Conservation (phyloP, 2,797 vertebrate species). For the Rhinogobio ventralis region DNA sequence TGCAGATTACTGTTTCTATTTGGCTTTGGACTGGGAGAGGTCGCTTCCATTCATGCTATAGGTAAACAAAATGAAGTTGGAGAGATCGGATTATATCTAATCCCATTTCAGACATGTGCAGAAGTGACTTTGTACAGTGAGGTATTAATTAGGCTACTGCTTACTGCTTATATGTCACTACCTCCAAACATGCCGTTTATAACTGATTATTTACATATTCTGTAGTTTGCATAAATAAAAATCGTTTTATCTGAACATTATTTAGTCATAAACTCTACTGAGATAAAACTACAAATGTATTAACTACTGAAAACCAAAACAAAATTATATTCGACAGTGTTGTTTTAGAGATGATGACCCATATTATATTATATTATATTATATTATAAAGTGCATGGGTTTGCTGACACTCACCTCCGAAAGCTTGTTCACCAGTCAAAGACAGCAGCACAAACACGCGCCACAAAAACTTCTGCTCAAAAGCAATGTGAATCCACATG, state of each 20-base stretch:
- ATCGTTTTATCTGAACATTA: neutral
- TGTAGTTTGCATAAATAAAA: neutral
- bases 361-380: neutral
- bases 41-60: neutral
- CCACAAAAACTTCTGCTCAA: conserved; percentile 56
- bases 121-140: conserved; percentile 41
- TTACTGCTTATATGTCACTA: neutral
- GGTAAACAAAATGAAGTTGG: conserved; percentile 37
- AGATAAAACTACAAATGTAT: neutral
- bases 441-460: conserved; percentile 67
- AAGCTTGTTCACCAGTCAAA: conserved; percentile 61
- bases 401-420: conserved; percentile 72
- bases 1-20: neutral
- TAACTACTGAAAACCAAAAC: neutral
- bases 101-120: conserved; percentile 65
- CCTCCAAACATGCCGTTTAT: neutral
- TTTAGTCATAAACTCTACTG: neutral
- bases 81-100: conserved; percentile 77
- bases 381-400: neutral
- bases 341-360: neutral
- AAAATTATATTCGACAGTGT: neutral
- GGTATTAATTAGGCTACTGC: conserved; percentile 16
- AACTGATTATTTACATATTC: neutral
- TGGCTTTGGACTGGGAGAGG: neutral
- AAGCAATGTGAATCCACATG: conserved; percentile 30